Evolutionary conservation across 2,113 vertebrate species (phyloP).

Genomic region (Motacilla tschutschensis): DNA sequence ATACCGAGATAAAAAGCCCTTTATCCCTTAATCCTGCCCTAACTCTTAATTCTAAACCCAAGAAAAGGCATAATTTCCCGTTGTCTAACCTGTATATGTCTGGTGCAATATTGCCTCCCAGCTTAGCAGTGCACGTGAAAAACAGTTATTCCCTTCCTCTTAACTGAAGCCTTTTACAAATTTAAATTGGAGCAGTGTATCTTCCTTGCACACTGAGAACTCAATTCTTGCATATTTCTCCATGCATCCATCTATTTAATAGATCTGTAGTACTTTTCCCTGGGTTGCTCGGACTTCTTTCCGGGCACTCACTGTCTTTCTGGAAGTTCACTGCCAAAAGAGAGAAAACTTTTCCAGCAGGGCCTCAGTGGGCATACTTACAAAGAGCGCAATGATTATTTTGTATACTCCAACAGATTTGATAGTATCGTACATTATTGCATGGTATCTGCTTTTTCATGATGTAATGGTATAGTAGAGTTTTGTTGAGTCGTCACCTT

Average conservation of each 20-base stretch:
- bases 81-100: background rate
- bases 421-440: fast-evolving
- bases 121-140: background rate
- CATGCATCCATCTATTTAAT: background rate
- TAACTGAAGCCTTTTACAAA: background rate
- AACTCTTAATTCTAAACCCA: background rate
- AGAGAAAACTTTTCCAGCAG: background rate
- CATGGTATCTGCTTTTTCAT: background rate
- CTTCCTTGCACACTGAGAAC: background rate
- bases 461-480: background rate
- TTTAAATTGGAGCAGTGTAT: background rate
- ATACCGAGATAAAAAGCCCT: background rate
- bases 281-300: background rate
- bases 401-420: background rate
- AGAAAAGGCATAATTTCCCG: background rate
- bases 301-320: background rate
- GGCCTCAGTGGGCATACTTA: background rate
- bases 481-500: background rate
- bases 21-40: background rate
- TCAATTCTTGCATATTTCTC: background rate
- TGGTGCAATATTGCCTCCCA: fast-evolving
- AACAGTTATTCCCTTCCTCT: background rate
- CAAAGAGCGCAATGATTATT: background rate
- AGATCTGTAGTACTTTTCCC: background rate
- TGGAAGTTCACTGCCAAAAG: background rate